These are phyloP conservation scores for Nipponacmea schrenckii DNA, from an alignment of 2,888 invertebrate genomes.

Conservation along the genomic window DNA sequence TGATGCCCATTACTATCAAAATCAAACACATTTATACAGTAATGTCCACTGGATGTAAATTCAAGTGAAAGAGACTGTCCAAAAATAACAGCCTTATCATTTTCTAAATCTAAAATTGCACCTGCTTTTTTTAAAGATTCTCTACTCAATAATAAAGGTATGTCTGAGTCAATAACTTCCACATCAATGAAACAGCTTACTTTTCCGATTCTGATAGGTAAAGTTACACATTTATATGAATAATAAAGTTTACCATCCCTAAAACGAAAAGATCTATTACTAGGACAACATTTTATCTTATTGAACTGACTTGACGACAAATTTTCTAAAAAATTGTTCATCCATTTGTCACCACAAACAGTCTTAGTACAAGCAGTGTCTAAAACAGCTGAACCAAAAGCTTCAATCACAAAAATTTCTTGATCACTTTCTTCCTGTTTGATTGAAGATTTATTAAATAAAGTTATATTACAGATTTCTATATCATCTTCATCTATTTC, in stretches of 20 bases:
- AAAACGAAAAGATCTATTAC: constrained; percentile 20
- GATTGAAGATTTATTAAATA: neutral
- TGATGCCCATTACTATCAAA: no score
- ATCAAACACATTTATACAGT: constrained; percentile 24
- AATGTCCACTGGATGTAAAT: constrained; percentile 26
- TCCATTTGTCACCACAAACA: neutral
- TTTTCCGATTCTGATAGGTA: constrained; percentile 21
- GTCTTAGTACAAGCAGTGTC: neutral
- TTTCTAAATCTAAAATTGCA: constrained; percentile 16
- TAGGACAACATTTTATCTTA: neutral
- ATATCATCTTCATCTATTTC: neutral
- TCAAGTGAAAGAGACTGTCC: constrained; percentile 16
- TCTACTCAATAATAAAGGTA: constrained; percentile 26
- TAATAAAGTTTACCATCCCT: constrained; percentile 21
- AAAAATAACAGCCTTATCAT: constrained; percentile 25
- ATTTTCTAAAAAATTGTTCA: neutral
- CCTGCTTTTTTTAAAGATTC: constrained; percentile 20
- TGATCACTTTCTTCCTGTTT: neutral
- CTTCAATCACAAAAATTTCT: neutral
- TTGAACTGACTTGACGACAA: constrained; percentile 6
- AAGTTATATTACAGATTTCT: neutral
- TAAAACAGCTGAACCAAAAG: neutral
- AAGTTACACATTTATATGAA: constrained; percentile 9
- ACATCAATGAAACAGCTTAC: constrained; percentile 12
- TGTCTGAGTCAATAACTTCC: constrained; percentile 21